phyloP scores from a whole-genome alignment of 2,113 vertebrate genomes.

The Amblyopsis rosae region DNA sequence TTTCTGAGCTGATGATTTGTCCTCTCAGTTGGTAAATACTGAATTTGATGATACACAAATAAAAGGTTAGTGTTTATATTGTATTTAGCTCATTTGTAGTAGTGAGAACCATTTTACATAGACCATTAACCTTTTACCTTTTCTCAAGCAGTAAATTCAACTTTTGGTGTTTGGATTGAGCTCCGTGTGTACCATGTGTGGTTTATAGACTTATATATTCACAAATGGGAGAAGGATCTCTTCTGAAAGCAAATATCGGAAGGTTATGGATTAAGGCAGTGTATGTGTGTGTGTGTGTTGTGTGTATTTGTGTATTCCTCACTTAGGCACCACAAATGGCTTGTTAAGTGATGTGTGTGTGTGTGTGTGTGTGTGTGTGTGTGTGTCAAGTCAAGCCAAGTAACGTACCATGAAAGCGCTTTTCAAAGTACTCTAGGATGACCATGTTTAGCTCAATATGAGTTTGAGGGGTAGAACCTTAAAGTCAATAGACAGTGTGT shows the following conservation, averaged over 20 bases:
- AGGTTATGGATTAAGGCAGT: conserved; percentile 53
- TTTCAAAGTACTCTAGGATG: conserved; percentile 9
- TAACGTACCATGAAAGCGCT: conserved; percentile 9
- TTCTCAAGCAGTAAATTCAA: conserved; percentile 29
- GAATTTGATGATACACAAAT: too few species aligned
- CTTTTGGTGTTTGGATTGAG: conserved; percentile 48
- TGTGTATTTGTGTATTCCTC: conserved; percentile 21
- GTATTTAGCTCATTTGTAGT: too few species aligned
- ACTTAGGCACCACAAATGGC: conserved; percentile 20
- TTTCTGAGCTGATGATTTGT: too few species aligned
- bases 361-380: conserved; percentile 17
- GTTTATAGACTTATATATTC: conserved; percentile 55
- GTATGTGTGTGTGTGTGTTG: conserved; percentile 12
- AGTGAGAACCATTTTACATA: too few species aligned
- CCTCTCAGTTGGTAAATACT: too few species aligned
- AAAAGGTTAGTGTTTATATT: too few species aligned
- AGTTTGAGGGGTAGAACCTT: background rate
- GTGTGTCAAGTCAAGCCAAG: conserved; percentile 20
- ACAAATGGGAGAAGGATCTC: conserved; percentile 57
- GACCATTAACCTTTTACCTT: conserved; percentile 2
- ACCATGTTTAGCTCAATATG: conserved; percentile 11
- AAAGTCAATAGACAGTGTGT: background rate
- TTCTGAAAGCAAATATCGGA: conserved; percentile 61
- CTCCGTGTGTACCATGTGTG: conserved; percentile 29
- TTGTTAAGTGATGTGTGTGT: conserved; percentile 17